These are phyloP conservation scores for Ophioderma brevispina DNA, from an alignment of 35 echinoderm and acorn worm genomes.

Conservation along the genomic window DNA sequence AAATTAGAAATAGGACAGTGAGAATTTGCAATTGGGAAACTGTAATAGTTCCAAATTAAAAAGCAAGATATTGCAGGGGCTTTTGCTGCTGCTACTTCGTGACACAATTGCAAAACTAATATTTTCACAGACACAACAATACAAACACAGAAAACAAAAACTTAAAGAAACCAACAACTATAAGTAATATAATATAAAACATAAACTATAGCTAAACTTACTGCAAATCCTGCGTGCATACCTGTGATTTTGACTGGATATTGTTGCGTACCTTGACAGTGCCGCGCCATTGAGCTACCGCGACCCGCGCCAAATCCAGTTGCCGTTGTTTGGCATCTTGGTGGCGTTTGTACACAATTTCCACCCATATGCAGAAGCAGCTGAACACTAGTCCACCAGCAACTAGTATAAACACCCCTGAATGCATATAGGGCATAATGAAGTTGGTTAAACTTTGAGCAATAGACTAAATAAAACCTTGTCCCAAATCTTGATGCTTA, in stretches of 20 bases:
- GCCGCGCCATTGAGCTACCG: constrained; percentile 35
- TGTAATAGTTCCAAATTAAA: too few relatives aligned
- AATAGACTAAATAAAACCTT: too few relatives aligned
- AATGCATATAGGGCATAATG: too few relatives aligned
- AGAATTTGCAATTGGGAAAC: too few relatives aligned
- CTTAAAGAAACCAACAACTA: too few relatives aligned
- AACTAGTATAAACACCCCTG: constrained; percentile 45
- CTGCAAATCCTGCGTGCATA: not conserved
- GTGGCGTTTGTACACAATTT: constrained; percentile 41
- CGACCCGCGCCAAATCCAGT: constrained; percentile 28
- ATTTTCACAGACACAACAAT: not conserved
- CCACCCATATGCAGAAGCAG: constrained; percentile 11
- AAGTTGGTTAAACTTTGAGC: too few relatives aligned
- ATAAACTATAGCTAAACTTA: not conserved
- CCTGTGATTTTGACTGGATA: not conserved
- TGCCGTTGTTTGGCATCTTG: constrained; percentile 40
- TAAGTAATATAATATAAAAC: too few relatives aligned
- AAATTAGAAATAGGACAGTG: too few relatives aligned
- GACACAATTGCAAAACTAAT: too few relatives aligned
- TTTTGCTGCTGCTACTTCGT: too few relatives aligned
- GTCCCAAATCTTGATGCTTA: too few relatives aligned
- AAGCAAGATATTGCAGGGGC: too few relatives aligned
- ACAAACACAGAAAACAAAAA: not conserved
- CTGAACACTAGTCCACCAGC: constrained; percentile 38
- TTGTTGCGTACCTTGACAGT: constrained; percentile 31